Base-by-base conservation (phyloP, 2,797 vertebrate species). In the Bradypodion ventrale region DNA sequence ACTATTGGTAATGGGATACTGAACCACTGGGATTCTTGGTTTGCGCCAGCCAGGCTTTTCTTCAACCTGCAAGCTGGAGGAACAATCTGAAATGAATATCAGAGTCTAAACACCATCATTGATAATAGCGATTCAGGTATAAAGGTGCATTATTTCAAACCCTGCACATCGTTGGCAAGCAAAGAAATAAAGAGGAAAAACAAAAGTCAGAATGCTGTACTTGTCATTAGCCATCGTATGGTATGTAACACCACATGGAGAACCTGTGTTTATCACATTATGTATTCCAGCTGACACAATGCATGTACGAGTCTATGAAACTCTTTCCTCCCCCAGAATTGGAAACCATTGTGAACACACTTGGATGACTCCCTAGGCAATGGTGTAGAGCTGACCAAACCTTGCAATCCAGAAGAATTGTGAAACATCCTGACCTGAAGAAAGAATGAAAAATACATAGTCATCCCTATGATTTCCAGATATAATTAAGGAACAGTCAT, bases 261-360 rank as follows among this genome's bases (percentile, higher is more conserved):
- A 73, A 3, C 27, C n/a, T 49, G 25, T 5, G 32, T 32, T 32
- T 78, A 10, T 7, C 1, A n/a, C 21, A 8, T 16, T 44, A 19
- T 10, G 52, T 74, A 44, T 72, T 40, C 40, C 27, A 49, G 7
- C 73, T 29, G 44, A 83, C 1, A 80, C 81, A 86, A 88, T 60
- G 74, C 21, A 16, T 49, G 23, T 3, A 42, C 75, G 87, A 35
- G 76, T 32, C 81, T 88, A 27, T 70, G 1, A 13, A 82, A 87
- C 52, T 83, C 19, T 85, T 66, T 80, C n/a, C n/a, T n/a, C n/a
- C n/a, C n/a, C n/a, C n/a, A n/a, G n/a, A n/a, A n/a, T n/a, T n/a
- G n/a, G n/a, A n/a, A n/a, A n/a, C n/a, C n/a, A n/a, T n/a, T n/a
- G n/a, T n/a, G n/a, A n/a, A n/a, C n/a, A n/a, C n/a, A n/a, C n/a